Evolutionary conservation across 2,888 invertebrate species (phyloP).

Genomic region (Hyalella azteca): DNA sequence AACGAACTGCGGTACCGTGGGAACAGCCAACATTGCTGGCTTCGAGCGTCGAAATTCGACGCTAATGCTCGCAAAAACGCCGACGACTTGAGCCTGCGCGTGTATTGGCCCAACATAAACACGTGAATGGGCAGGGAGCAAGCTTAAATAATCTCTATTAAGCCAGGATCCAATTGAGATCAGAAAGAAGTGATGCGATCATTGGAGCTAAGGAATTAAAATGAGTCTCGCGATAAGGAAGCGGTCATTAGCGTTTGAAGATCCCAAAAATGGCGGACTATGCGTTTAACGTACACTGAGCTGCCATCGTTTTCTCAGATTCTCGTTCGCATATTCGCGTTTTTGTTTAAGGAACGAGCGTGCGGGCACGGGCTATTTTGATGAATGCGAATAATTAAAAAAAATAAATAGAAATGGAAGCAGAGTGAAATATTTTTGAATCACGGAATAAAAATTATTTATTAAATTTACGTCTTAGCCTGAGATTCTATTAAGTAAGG

Average conservation of each 20-base stretch:
- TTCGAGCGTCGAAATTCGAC: neutral
- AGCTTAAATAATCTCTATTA: neutral
- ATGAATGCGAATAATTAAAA: no score
- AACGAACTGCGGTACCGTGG: constrained; percentile 27
- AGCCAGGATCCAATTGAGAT: neutral
- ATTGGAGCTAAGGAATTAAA: constrained; percentile 8
- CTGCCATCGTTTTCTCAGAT: no score
- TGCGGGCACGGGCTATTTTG: no score
- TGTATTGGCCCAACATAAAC: neutral
- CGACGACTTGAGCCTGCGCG: neutral
- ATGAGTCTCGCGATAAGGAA: neutral
- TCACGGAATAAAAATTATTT: no score
- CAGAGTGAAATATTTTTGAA: no score
- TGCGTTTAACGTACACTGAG: no score
- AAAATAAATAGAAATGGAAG: no score
- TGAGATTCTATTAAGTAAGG: no score
- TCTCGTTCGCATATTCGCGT: no score
- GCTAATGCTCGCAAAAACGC: neutral
- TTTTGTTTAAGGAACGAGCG: no score
- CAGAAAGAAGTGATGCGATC: neutral
- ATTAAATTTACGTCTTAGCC: no score
- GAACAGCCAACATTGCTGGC: constrained; percentile 7
- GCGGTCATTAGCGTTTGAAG: neutral
- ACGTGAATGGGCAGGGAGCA: neutral
- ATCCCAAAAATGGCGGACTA: neutral